Evolutionary conservation across 2,888 invertebrate species (phyloP).

Genomic region (Nymphalis c-album): DNA sequence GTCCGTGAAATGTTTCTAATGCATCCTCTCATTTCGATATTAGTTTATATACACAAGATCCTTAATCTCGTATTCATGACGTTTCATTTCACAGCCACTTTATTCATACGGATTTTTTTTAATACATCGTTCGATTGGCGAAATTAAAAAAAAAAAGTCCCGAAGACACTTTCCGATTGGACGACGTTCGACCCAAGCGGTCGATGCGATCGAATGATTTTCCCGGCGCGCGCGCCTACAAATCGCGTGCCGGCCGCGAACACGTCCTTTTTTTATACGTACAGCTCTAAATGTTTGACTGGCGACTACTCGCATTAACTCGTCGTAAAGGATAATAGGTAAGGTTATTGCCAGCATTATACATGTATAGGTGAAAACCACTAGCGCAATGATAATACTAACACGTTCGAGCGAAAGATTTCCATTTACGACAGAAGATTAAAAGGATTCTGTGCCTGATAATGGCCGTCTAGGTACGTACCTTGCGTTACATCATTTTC

Average conservation of each 20-base stretch:
- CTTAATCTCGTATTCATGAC: conserved; percentile 47
- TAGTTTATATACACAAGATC: conserved; percentile 53
- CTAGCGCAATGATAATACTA: conserved; percentile 65
- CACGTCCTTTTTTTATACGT: conserved; percentile 76
- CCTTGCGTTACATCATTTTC: conserved; percentile 62
- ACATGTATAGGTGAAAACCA: conserved; percentile 49
- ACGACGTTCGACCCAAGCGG: conserved; percentile 66
- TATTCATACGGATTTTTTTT: conserved; percentile 30
- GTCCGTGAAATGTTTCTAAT: conserved; percentile 49
- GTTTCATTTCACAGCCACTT: conserved; percentile 31
- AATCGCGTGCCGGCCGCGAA: conserved; percentile 52
- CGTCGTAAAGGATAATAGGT: conserved; percentile 79
- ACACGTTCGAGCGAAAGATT: conserved; percentile 70
- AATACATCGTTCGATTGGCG: conserved; percentile 24
- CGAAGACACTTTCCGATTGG: conserved; percentile 62
- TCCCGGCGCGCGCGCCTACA: conserved; percentile 66
- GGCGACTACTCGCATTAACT: conserved; percentile 72
- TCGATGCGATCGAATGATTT: conserved; percentile 69
- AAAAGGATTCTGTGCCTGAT: conserved; percentile 72
- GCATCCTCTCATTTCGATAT: conserved; percentile 46
- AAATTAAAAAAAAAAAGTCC: conserved; percentile 34
- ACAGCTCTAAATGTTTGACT: conserved; percentile 74
- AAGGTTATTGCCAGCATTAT: conserved; percentile 73
- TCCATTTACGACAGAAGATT: conserved; percentile 75
- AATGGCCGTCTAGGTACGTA: conserved; percentile 50